phyloP scores from a whole-genome alignment of 2,113 vertebrate species.

The Ancistrus triradiatus region DNA sequence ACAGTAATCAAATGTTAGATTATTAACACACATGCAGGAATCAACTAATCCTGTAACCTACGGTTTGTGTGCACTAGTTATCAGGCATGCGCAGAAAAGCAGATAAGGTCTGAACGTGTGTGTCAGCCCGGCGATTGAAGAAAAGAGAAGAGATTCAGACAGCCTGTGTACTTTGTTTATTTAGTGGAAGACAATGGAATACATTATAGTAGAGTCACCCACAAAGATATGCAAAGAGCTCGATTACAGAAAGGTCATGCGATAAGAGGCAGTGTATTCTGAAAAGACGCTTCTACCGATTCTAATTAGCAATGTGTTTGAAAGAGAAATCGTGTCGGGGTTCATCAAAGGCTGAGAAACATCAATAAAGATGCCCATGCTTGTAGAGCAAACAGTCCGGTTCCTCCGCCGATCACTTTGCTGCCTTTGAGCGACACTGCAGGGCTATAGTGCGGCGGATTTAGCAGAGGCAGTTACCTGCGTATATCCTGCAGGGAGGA shows the following conservation, averaged over 20 bases:
- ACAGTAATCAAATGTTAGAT: too few relatives aligned
- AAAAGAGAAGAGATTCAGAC: neutral
- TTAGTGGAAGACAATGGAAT: neutral
- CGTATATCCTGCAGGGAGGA: constrained; percentile 85
- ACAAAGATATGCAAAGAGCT: constrained; percentile 2
- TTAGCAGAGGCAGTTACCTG: constrained; percentile 76
- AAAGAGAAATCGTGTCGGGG: neutral
- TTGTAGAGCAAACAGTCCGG: constrained; percentile 11
- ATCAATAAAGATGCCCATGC: constrained; percentile 18
- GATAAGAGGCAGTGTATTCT: constrained; percentile 7
- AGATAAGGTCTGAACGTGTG: constrained; percentile 1
- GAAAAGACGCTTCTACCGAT: neutral
- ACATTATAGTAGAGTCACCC: too few relatives aligned
- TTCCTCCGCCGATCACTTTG: neutral
- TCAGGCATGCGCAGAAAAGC: constrained; percentile 29
- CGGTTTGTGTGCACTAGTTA: neutral
- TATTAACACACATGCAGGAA: constrained; percentile 40
- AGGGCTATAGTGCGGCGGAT: neutral
- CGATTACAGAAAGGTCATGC: constrained; percentile 32
- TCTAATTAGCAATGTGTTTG: neutral
- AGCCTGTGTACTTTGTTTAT: too few relatives aligned
- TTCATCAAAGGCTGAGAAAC: neutral
- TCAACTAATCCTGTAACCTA: neutral
- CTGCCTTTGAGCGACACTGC: constrained; percentile 2
- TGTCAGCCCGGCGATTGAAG: neutral